Evolutionary conservation across 1,140 invertebrate species (phyloP), one percentile per base, ranked within the genome.

Genomic region (Drosophila sp.): DNA sequence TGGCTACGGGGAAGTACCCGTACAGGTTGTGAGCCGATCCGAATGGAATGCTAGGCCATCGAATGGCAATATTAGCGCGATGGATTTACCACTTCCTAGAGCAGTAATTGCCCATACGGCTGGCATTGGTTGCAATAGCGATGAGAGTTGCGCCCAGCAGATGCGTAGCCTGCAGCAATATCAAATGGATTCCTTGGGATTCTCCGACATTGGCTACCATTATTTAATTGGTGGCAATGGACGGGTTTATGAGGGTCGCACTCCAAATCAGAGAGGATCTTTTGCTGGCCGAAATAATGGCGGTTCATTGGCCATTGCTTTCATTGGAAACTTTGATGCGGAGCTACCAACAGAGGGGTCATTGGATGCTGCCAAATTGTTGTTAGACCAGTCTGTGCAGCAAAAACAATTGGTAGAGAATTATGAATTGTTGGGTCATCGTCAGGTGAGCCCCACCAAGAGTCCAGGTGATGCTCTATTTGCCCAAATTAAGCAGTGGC

Each of bases 221-320:
- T 96, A 95, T 72, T 67, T 95, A 30, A 93, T 96, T 40, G 95
- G 95, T 3, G 94, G 94, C 33, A 95, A 96, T 87, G 95, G 95
- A 0, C 93, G 93, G 11, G 93, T 94, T 0, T 95, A 95, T 78
- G 94, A 94, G 76, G 95, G 94, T 10, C 92, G 95, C 17, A 95
- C 94, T 4, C 95, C 94, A 93, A 91, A 93, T 32, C 76, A 78
- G 3, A 80, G 92, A 0, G 94, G 94, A 0, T 93, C 94, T 0
- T 94, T 95, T 72, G 93, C 94, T 0, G 84, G 79, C 0, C 92
- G 93, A 2, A 95, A 94, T 73, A 96, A 96, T 79, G 90, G 74
- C 1, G 93, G 93, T 44, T 93, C 93, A 11, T 82, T 95, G 30
- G 94, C 93, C 11, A 92, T 95, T 33, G 94, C 93, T 1, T 92